Evolutionary conservation across 2,888 invertebrate species (phyloP), one percentile per base, ranked within the genome.

Genomic region (Drosophila anomalata): DNA sequence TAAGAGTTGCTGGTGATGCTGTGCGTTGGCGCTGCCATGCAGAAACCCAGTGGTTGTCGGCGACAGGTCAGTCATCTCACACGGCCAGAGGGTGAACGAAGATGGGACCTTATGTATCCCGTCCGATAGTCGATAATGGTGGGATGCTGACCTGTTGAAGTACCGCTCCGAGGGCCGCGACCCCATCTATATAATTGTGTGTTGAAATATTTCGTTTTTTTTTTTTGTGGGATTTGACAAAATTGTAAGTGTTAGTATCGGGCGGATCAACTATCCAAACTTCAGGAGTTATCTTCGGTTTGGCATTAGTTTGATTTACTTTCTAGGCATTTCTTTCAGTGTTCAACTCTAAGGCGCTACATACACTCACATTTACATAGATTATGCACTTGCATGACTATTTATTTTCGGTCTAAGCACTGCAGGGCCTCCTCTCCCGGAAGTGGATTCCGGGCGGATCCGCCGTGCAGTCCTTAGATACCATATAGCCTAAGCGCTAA

Each of bases 11-110:
- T 87, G 76, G 29, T 85, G 87, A 41, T 84, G 89, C 53, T 87
- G 88, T 68, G 78, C 85, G 78, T 81, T 87, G 71, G 55, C 47
- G 67, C 66, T 70, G 58, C 71, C 71, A 81, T 87, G 89, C 83
- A 91, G 78, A 82, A 89, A 90, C 76, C 90, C 90, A 69, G 91
- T 87, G 76, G 92, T 89, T 67, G 91, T 90, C 79, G 92, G 90
- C 86, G 91, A 90, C 84, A 90, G 84, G 88, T 92, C 93, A 94
- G 95, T 97, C 96, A 97, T 95, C 97, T 95, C 92, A 97, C 97
- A 92, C 97, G 95, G 91, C 97, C 97, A 77, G 97, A 97, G 53
- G 97, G 97, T 88, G 97, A 97, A 84, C 97, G 95, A 88, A 98
- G 94, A 92, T 97, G 96, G 78, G 97, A 97, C 87, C 97, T 95